Base-by-base conservation (phyloP, 2,797 vertebrate species). In the Chelon auratus region DNA sequence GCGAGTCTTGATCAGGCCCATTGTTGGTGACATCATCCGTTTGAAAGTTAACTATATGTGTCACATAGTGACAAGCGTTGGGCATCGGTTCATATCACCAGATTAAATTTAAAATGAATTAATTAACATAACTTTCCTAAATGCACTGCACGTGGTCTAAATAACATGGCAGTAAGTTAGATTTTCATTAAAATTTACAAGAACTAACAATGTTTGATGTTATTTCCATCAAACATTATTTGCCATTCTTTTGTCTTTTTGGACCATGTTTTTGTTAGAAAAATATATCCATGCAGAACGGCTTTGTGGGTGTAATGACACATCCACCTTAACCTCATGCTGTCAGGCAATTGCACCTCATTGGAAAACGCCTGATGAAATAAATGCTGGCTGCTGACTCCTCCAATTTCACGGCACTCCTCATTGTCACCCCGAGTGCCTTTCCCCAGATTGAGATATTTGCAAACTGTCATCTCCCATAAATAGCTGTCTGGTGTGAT, bases 391-490 rank as follows among this genome's bases (percentile, higher is more conserved):
- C 96, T 96, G 95, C 96, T 97, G 96, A 97, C 97, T 96, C 92
- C 94, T 97, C 93, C 95, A 96, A 96, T 99, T 97, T 96, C 92
- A 95, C 84, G 83, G 92, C 86, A 90, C 94, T 96, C 92, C 93
- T 95, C 93, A 79, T 92, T 95, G 95, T 97, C 97, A 96, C 95
- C 93, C 91, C 90, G 80, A 86, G 93, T 94, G 94, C 93, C 96
- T 96, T 94, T 93, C 92, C 92, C 91, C 94, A 96, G 97, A 98
- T 96, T 97, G 97, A 98, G 97, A 98, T 97, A 97, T 98, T 97
- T 99, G 96, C 96, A 97, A 97, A 96, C 96, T 97, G 98, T 97
- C 97, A 97, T 96, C 95, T 96, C 95, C 94, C 93, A 98, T 97
- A 97, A 97, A 97, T 95, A 96, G 95, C 95, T 95, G 93, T 95